A percentile compares a stretch with the other conserved stretches of the same genome.
Evolutionary conservation across 2,113 vertebrate genomes (phyloP).

Genomic region (Condylura cristata): DNA sequence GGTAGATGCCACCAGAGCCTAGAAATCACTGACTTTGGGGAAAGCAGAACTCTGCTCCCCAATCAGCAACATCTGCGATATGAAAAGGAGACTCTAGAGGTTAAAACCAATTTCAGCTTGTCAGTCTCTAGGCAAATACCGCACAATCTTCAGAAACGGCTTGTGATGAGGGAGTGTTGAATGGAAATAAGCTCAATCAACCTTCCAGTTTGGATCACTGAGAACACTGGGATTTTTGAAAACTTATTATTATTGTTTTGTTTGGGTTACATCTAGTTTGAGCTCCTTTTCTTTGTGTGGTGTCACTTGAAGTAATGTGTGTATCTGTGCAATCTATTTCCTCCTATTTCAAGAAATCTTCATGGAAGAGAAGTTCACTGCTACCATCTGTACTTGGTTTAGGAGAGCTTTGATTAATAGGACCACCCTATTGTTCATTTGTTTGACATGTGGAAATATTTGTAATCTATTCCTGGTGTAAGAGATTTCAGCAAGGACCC

Average conservation of each 20-base stretch:
- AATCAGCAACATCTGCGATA: slow-evolving; percentile 63
- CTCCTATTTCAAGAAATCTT: slow-evolving; percentile 62
- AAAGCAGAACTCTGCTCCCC: slow-evolving; percentile 53
- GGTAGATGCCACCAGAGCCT: slow-evolving; percentile 65
- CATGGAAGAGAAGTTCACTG: slow-evolving; percentile 71
- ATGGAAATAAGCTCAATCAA: slow-evolving; percentile 77
- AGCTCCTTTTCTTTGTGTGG: slow-evolving; percentile 61
- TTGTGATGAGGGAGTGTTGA: slow-evolving; percentile 53
- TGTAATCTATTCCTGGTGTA: slow-evolving; percentile 78
- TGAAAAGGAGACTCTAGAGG: slow-evolving; percentile 70
- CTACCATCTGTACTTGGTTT: slow-evolving; percentile 83
- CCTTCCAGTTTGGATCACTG: slow-evolving; percentile 69
- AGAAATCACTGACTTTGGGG: slow-evolving; percentile 71
- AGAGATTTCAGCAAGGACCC: slow-evolving; percentile 73
- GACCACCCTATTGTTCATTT: slow-evolving; percentile 82
- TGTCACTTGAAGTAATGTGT: slow-evolving; percentile 67
- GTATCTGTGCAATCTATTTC: slow-evolving; percentile 73
- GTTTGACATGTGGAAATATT: slow-evolving; percentile 80
- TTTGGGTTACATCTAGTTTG: not conserved
- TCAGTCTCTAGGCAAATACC: slow-evolving; percentile 72
- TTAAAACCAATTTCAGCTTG: slow-evolving; percentile 76
- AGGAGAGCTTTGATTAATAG: slow-evolving; percentile 84
- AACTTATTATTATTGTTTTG: slow-evolving; percentile 11
- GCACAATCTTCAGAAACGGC: slow-evolving; percentile 65
- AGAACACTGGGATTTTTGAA: slow-evolving; percentile 69